phyloP scores from a whole-genome alignment of 1,140 invertebrate genomes.

The Hycleus phaleratus region DNA sequence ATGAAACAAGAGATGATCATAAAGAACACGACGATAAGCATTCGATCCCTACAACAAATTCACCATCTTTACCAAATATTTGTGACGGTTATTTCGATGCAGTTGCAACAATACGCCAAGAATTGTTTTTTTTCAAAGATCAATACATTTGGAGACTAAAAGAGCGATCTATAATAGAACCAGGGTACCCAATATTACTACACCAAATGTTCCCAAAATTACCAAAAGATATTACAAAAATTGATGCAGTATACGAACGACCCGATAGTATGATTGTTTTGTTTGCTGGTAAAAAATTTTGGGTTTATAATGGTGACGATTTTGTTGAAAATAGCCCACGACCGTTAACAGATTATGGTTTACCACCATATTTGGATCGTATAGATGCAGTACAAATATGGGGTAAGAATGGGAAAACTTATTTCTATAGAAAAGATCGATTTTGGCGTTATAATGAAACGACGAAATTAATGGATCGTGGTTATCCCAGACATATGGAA shows the following conservation, averaged over 20 bases:
- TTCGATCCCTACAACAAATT: constrained; percentile 27
- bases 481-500: constrained; percentile 59
- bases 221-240: constrained; percentile 49
- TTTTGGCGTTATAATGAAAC: constrained; percentile 65
- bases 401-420: constrained; percentile 49
- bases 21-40: constrained; percentile 36
- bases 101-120: constrained; percentile 54
- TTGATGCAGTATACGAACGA: constrained; percentile 72
- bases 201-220: constrained; percentile 52
- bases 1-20: constrained; percentile 43
- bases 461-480: constrained; percentile 48
- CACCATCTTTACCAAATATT: constrained; percentile 42
- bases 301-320: constrained; percentile 56
- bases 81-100: constrained; percentile 63
- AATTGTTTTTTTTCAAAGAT: constrained; percentile 69
- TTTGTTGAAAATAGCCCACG: constrained; percentile 49
- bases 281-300: constrained; percentile 57
- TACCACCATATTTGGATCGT: constrained; percentile 54
- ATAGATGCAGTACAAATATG: constrained; percentile 65
- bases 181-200: constrained; percentile 55
- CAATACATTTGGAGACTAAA: constrained; percentile 57
- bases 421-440: constrained; percentile 50
- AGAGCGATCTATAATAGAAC: constrained; percentile 42
- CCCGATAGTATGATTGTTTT: constrained; percentile 64
- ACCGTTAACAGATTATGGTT: constrained; percentile 51